These are phyloP conservation scores for Habroteleia sp. DNA, from an alignment of 2,888 invertebrate species.

Conservation along the genomic window DNA sequence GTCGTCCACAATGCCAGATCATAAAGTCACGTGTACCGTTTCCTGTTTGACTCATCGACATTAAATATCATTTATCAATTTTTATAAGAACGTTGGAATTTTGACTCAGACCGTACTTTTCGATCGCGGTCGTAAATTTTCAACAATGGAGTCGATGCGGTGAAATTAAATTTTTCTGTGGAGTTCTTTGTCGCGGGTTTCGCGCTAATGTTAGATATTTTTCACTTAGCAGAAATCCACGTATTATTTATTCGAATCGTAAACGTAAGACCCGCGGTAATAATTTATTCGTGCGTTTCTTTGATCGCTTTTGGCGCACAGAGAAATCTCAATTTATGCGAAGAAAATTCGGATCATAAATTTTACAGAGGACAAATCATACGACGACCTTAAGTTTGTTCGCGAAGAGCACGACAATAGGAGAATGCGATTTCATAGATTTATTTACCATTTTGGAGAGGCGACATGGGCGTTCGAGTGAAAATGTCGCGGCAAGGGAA, in stretches of 20 bases:
- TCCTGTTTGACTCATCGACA: constrained; percentile 34
- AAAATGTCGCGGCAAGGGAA: constrained; percentile 19
- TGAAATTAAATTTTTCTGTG: constrained; percentile 46
- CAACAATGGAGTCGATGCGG: constrained; percentile 28
- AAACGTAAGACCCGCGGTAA: constrained; percentile 8
- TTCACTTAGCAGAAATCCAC: constrained; percentile 20
- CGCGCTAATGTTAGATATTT: constrained; percentile 46
- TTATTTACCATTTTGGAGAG: constrained; percentile 55
- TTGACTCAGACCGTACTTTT: constrained; percentile 26
- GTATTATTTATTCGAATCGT: constrained; percentile 48
- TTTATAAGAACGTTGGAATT: constrained; percentile 43
- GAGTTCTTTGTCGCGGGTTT: neutral
- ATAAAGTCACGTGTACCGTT: constrained; percentile 67
- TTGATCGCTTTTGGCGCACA: constrained; percentile 46
- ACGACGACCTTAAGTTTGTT: constrained; percentile 67
- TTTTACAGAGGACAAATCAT: constrained; percentile 59
- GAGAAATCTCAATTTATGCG: constrained; percentile 59
- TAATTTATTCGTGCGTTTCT: constrained; percentile 49
- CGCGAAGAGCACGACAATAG: constrained; percentile 61
- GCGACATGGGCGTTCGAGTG: constrained; percentile 14
- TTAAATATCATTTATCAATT: constrained; percentile 56
- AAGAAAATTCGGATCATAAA: constrained; percentile 61
- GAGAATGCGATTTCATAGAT: constrained; percentile 43
- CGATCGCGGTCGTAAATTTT: constrained; percentile 41
- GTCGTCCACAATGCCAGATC: constrained; percentile 57